Evolutionary conservation across 2,113 vertebrate species (phyloP), one percentile per base, ranked within the genome.

Genomic region (Stigmatopora argus): DNA sequence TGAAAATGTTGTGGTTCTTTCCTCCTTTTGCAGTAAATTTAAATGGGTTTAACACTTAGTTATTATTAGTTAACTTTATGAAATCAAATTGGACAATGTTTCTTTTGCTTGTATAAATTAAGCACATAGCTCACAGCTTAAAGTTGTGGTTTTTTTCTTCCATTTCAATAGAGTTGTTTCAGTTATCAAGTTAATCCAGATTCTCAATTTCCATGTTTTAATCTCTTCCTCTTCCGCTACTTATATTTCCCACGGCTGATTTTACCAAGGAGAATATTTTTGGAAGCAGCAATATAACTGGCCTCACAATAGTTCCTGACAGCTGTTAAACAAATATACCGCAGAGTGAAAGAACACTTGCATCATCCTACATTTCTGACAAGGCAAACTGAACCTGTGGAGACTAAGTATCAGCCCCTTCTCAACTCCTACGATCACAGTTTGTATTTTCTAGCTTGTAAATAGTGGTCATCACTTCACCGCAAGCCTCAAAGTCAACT

Each of bases 311-410:
- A 67, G 60, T 64, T 62, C 48, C 64, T 49, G 26, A 61, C 56
- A 71, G 17, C 48, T n/a, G 38, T 64, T 66, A 0, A 59, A 64
- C 38, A 77, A 57, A 66, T 58, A 57, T 66, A 77, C 66, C 8
- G 31, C 23, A 18, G 62, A 38, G 47, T 35, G 48, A 57, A 70
- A 61, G 11, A 67, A 51, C 41, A 17, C 31, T 26, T 35, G 12
- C 46, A 31, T 38, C 14, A 62, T 38, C n/a, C 51, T 47, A 53
- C 18, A 31, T 14, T 44, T 57, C 41, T 1, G 10, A 62, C 15
- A 45, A n/a, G 14, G 21, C 23, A 47, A 62, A 17, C 65, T 12
- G 11, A 15, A 46, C 31, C n/a, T 19, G 8, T 21, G 34, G 57
- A 23, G 35, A 45, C 35, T 46, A 35, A 48, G 34, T 48, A 34